A percentile compares a stretch with the other conserved stretches of the same genome.
Conservation (phyloP, 1,140 invertebrate genomes). For the Physella acuta region DNA sequence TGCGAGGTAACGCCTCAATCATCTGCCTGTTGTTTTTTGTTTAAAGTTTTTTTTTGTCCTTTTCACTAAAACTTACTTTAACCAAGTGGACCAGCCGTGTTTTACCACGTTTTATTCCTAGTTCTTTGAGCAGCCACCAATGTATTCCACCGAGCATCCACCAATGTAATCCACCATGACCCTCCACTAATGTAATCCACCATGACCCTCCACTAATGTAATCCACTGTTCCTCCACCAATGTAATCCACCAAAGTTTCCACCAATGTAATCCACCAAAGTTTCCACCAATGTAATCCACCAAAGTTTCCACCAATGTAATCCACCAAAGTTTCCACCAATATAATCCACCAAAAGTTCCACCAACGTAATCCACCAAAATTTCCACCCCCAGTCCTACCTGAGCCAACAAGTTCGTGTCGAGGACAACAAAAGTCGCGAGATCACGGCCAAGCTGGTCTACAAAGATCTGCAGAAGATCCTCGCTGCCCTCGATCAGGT, state of each 20-base stretch:
- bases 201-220: too few relatives aligned
- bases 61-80: neutral
- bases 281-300: too few relatives aligned
- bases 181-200: neutral
- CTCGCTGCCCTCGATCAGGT: conserved; percentile 11
- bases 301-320: too few relatives aligned
- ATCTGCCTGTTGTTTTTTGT: too few relatives aligned
- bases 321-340: too few relatives aligned
- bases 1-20: too few relatives aligned
- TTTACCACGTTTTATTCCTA: neutral
- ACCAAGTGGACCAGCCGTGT: neutral
- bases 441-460: conserved; percentile 11
- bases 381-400: neutral
- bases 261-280: too few relatives aligned
- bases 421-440: conserved; percentile 5
- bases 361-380: neutral
- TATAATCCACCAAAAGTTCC: neutral
- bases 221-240: neutral
- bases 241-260: too few relatives aligned
- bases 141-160: neutral
- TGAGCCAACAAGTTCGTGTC: conserved; percentile 8
- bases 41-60: too few relatives aligned
- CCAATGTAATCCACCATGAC: neutral
- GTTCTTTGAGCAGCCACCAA: neutral
- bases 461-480: conserved; percentile 2